phyloP scores from a whole-genome alignment of 2,888 invertebrate species.

The Caenorhabditis angaria region DNA sequence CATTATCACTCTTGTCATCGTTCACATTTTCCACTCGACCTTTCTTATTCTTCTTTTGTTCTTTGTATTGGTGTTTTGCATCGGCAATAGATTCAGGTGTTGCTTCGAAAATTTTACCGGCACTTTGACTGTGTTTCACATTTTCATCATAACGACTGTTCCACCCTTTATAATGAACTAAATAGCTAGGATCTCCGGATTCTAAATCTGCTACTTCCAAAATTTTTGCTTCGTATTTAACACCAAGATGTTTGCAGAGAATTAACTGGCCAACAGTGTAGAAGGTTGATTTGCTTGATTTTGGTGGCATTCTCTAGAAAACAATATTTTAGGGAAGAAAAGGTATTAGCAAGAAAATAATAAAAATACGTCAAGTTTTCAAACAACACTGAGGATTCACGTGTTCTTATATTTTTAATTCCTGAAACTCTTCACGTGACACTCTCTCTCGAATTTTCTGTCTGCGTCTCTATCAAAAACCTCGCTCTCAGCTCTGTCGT shows the following conservation, averaged over 20 bases:
- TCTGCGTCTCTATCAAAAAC: background rate
- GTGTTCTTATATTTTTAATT: too few species aligned
- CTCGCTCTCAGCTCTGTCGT: background rate
- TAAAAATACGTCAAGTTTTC: too few species aligned
- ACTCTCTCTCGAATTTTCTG: background rate
- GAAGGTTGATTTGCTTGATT: background rate
- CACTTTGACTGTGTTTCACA: conserved; percentile 8
- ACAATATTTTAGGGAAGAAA: too few species aligned
- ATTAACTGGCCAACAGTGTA: conserved; percentile 1
- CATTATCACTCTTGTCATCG: conserved; percentile 15
- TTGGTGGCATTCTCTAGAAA: conserved; percentile 8
- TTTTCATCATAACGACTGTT: conserved; percentile 38
- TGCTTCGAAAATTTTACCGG: background rate
- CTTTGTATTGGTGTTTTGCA: background rate
- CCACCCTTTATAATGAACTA: conserved; percentile 45
- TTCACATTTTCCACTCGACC: background rate
- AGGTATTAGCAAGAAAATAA: too few species aligned
- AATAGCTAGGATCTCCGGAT: conserved; percentile 9
- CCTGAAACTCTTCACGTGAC: too few species aligned
- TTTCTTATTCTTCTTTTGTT: background rate
- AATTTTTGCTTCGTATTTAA: conserved; percentile 32
- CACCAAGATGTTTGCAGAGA: conserved; percentile 12
- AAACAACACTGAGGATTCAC: too few species aligned
- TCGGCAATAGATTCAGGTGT: conserved; percentile 8
- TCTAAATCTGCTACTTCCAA: conserved; percentile 11